Base-by-base conservation (phyloP, 2,113 vertebrate species). In the Gasterosteus aculeatus region DNA sequence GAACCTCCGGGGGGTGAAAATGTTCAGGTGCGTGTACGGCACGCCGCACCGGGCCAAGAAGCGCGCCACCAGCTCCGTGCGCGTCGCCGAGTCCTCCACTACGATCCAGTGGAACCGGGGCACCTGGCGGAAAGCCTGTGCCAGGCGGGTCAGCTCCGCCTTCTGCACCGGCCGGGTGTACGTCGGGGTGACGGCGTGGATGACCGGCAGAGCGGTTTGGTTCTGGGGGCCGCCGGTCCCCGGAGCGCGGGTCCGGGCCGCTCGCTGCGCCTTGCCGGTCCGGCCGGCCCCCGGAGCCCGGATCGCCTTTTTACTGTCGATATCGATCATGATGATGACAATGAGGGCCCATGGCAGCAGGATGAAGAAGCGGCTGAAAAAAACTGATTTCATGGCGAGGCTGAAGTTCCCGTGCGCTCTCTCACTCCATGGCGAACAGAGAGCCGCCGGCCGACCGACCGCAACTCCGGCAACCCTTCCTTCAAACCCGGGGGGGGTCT, bases 91-190 rank as follows among this genome's bases (percentile, higher is more conserved):
- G 90, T 99, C 98, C 92, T 99, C 97, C 90, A 99, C 97, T 46
- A 99, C 92, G 82, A 99, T 93, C 97, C 97, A 99, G 92, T 98
- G 97, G 81, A 99, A 93, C 14, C 93, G 95, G 88, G 96, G 93
- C 78, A 98, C 97, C 95, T 98, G 97, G 89, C 97, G 96, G 93
- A 98, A 96, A 2, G 96, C 97, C 92, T 98, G 97, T 44, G 96
- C 95, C 90, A 99, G 84, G 7, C 97, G 95, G 65, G 97, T 99
- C 77, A 99, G 95, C 93, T 98, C 97, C 9, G 97, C 97, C 86
- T 99, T 99, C 94, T 99, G 97, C 92, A 97, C 97, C 33, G 96
- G 95, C 14, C 97, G 95, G 78, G 94, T 97, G 94, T 99, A 98
- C 3, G 97, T 98, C 60, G 97, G 97, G 57, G 97, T 99, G 92